Conservation (phyloP, 2,797 vertebrate genomes). For the Clarias laeviceps region DNA sequence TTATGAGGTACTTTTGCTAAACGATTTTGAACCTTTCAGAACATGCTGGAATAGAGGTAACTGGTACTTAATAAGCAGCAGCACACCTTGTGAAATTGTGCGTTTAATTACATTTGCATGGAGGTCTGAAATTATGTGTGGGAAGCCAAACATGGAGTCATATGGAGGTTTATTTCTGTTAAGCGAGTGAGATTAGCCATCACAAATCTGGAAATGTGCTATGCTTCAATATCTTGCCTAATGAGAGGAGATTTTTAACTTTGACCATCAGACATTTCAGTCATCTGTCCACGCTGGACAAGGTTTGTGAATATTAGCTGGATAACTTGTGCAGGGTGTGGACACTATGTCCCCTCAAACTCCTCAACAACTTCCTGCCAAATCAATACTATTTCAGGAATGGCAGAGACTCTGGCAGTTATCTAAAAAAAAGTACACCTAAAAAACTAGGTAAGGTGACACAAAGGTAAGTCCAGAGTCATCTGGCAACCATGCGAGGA, state of each 20-base stretch:
- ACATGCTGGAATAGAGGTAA: conserved; percentile 40
- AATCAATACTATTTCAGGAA: not conserved
- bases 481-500: not conserved
- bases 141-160: conserved; percentile 59
- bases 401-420: not conserved
- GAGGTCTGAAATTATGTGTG: conserved; percentile 64
- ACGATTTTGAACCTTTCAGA: not conserved
- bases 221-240: conserved; percentile 49
- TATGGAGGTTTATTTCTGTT: conserved; percentile 50
- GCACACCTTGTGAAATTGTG: conserved; percentile 63
- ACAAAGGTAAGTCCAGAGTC: not conserved
- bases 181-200: conserved; percentile 37
- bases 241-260: conserved; percentile 55
- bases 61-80: conserved; percentile 55
- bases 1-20: conserved; percentile 22
- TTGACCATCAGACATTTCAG: conserved; percentile 32
- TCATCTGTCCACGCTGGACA: not conserved
- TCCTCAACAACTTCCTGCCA: not conserved
- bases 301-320: not conserved
- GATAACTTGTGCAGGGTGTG: not conserved
- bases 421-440: not conserved
- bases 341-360: not conserved
- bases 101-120: conserved; percentile 69
- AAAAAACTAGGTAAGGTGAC: not conserved
- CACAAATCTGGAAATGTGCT: conserved; percentile 57